Evolutionary conservation across 35 echinoderm and acorn worm species (phyloP), one percentile per base, ranked within the genome.

Genomic region (Nesometra sesokonis): DNA sequence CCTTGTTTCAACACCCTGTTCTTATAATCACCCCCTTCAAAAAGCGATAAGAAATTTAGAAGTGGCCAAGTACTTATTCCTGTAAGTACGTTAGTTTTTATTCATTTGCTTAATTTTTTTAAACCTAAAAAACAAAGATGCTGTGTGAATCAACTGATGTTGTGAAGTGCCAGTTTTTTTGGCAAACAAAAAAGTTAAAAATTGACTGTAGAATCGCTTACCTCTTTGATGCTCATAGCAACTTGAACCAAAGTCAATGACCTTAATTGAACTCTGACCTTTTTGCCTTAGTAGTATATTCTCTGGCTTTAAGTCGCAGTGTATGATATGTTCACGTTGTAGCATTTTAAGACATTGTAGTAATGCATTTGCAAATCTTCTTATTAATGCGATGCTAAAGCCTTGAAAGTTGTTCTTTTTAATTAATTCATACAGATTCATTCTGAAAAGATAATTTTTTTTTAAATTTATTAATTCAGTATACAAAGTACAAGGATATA

Each of bases 401-500:
- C 94, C 94, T 86, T 93, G 91, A 84, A 97, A 97, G 83, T 97
- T 97, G 91, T 97, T 97, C 78, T 97, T 97, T 85, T 97, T 97
- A 33, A 97, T 97, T 29, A 97, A 86, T 86, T 97, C 94, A 86
- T 97, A 97, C 46, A 97, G 80, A 85, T 97, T 97, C 94, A 97
- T 97, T 83, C 94, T 97, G 91, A 5, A 80, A 84, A 34, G 36
- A 76, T n/a, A 85, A 80, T 7, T 7, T 4, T 15, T 7, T 7
- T 43, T 43, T n/a, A n/a, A 43, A 43, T 43, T 43, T 7, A 43
- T 43, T 43, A 43, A 43, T 43, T n/a, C n/a, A n/a, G n/a, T n/a
- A n/a, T n/a, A n/a, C n/a, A n/a, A n/a, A n/a, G n/a, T n/a, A n/a
- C n/a, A n/a, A n/a, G n/a, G n/a, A n/a, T n/a, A n/a, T n/a, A n/a